Evolutionary conservation across 2,797 vertebrate species (phyloP).

Genomic region (Mormyrops boulengeri): DNA sequence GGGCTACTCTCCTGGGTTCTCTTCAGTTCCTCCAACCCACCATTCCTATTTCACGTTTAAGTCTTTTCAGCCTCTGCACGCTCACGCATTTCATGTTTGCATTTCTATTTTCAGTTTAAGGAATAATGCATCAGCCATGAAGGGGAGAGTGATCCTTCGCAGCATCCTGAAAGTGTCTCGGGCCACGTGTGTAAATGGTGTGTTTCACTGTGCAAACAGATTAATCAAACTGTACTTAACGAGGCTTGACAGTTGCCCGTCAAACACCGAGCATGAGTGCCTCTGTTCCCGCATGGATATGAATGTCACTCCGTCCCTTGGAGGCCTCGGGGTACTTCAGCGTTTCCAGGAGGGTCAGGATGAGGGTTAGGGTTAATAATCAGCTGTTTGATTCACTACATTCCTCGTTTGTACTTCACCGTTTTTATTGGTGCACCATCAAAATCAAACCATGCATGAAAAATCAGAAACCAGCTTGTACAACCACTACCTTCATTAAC

Average conservation of each 20-base stretch:
- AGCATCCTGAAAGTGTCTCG: not conserved
- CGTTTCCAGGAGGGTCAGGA: not conserved
- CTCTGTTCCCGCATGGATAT: not conserved
- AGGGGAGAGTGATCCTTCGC: not conserved
- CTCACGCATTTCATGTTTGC: not conserved
- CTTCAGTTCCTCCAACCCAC: not conserved
- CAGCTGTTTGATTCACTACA: not conserved
- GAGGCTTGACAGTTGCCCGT: slow-evolving; percentile 4
- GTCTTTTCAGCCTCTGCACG: not conserved
- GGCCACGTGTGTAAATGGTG: not conserved
- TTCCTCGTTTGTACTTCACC: not conserved
- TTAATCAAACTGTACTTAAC: not conserved
- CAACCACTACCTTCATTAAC: not conserved
- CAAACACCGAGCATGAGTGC: not conserved
- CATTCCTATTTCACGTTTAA: not conserved
- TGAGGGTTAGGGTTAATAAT: not conserved
- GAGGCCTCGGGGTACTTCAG: not conserved
- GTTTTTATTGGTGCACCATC: not conserved
- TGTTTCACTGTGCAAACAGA: slow-evolving; percentile 1
- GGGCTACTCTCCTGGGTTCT: not conserved
- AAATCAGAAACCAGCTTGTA: not conserved
- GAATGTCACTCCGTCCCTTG: not conserved
- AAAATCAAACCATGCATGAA: slow-evolving; percentile 6
- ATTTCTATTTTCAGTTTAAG: not conserved
- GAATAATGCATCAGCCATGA: not conserved